Evolutionary conservation across 2,113 vertebrate genomes (phyloP).

Genomic region (Ptyas mucosa): DNA sequence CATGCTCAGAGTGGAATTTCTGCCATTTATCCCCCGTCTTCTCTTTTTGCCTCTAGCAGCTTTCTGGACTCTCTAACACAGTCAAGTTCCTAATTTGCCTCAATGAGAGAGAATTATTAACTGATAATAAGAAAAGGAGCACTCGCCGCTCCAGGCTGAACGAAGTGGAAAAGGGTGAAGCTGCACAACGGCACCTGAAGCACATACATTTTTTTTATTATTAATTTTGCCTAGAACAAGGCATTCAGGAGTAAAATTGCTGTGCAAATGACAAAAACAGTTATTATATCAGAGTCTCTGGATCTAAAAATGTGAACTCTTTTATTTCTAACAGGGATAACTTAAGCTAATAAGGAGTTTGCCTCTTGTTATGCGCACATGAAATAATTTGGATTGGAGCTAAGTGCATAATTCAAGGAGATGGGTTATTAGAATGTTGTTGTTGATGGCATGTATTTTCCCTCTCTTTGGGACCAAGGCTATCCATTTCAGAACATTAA

Average conservation of each 20-base stretch:
- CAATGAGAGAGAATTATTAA: constrained; percentile 99
- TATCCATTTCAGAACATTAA: neutral
- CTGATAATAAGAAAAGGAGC: constrained; percentile 97
- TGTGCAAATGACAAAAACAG: constrained; percentile 85
- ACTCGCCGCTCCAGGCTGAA: constrained; percentile 81
- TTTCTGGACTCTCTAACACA: constrained; percentile 94
- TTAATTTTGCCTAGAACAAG: constrained; percentile 95
- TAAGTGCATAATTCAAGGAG: constrained; percentile 43
- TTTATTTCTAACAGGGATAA: constrained; percentile 68
- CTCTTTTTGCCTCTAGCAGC: constrained; percentile 82
- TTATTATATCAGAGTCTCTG: constrained; percentile 73
- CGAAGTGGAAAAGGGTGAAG: constrained; percentile 73
- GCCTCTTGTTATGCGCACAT: constrained; percentile 58
- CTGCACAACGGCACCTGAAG: constrained; percentile 82
- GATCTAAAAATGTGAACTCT: constrained; percentile 69
- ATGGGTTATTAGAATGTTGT: neutral
- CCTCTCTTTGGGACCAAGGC: neutral
- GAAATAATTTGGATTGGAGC: constrained; percentile 51
- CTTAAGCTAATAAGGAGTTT: constrained; percentile 68
- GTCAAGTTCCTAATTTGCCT: constrained; percentile 98
- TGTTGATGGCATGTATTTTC: neutral
- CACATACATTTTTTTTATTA: constrained; percentile 79
- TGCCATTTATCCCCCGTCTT: constrained; percentile 86
- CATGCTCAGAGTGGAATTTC: constrained; percentile 97
- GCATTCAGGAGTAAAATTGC: constrained; percentile 84